Conservation (phyloP, 2,888 invertebrate genomes). For the Metellina segmentata region DNA sequence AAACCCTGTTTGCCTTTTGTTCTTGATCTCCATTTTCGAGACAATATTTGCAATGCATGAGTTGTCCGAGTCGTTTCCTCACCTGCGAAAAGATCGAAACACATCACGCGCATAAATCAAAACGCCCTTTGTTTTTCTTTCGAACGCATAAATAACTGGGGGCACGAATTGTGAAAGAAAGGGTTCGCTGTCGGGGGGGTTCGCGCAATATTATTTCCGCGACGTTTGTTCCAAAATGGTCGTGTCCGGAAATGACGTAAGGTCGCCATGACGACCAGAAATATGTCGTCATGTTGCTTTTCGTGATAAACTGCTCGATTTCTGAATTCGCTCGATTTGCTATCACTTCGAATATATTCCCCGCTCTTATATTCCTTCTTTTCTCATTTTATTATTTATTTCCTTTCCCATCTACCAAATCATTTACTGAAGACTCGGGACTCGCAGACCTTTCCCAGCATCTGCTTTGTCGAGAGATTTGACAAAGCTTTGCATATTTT, state of each 20-base stretch:
- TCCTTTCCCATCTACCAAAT: conserved; percentile 1
- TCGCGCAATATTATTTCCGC: conserved; percentile 35
- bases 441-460: not conserved
- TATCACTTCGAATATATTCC: conserved; percentile 25
- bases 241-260: conserved; percentile 60
- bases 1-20: not conserved
- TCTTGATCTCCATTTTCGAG: not conserved
- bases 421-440: not conserved
- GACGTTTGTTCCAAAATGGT: conserved; percentile 36
- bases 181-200: not conserved
- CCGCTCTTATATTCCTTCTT: not conserved
- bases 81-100: conserved; percentile 1
- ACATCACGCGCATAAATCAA: not conserved
- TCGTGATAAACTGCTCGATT: conserved; percentile 65
- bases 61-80: conserved; percentile 31
- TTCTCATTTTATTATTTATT: conserved; percentile 21
- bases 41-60: conserved; percentile 50
- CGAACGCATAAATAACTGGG: not conserved
- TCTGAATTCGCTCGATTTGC: conserved; percentile 62
- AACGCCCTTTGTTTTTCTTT: not conserved
- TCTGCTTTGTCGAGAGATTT: conserved; percentile 3
- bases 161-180: not conserved
- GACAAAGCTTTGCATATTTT: conserved; percentile 41
- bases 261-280: conserved; percentile 45
- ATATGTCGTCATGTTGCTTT: conserved; percentile 52